These are phyloP conservation scores for Onychostoma macrolepis DNA, from an alignment of 2,113 vertebrate genomes.

Conservation along the genomic window DNA sequence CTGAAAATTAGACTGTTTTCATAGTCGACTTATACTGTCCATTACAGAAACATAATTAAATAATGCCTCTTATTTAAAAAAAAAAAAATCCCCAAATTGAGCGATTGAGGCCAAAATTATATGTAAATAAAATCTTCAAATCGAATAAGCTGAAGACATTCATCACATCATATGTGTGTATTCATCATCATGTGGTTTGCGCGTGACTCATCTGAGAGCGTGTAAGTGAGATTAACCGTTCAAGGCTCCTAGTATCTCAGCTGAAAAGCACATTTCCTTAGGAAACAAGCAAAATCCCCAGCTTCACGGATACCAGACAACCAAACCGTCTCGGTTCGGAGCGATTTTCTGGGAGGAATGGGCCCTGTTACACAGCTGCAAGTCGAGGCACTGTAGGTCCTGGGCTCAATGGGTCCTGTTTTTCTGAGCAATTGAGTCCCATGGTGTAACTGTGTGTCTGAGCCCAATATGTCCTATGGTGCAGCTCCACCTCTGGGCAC, in stretches of 20 bases:
- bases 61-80: constrained; percentile 31
- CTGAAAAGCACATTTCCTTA: constrained; percentile 80
- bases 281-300: constrained; percentile 83
- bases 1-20: not conserved
- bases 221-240: constrained; percentile 33
- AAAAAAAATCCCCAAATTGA: not conserved
- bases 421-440: constrained; percentile 54
- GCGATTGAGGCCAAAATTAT: constrained; percentile 56
- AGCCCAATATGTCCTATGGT: not conserved
- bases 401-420: constrained; percentile 15
- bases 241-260: constrained; percentile 63
- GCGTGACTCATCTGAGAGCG: constrained; percentile 1
- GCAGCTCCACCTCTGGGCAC: constrained; percentile 53
- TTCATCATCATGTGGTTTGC: constrained; percentile 45
- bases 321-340: constrained; percentile 31
- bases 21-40: not conserved
- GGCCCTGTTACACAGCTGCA: constrained; percentile 8
- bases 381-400: constrained; percentile 28
- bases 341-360: not conserved
- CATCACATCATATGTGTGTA: constrained; percentile 65
- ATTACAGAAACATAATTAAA: constrained; percentile 8
- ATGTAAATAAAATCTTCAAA: constrained; percentile 66
- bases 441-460: constrained; percentile 42
- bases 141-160: constrained; percentile 72
- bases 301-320: constrained; percentile 66